Evolutionary conservation across 92 coral and sea anemone species (phyloP).

Genomic region (Plumapathes pennacea): DNA sequence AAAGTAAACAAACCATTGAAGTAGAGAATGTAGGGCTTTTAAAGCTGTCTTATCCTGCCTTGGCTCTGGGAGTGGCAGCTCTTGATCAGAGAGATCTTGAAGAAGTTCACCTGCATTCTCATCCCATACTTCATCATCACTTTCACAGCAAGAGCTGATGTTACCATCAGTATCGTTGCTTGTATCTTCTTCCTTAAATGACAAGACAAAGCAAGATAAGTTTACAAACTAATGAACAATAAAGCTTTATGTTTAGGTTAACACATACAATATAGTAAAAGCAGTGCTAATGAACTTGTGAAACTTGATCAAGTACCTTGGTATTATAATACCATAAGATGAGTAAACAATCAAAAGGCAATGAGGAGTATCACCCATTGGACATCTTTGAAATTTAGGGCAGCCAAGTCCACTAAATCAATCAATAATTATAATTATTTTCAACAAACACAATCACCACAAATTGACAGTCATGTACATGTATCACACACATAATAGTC

Average conservation of each 20-base stretch:
- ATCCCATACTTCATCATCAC: constrained; percentile 8
- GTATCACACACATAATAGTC: too few relatives aligned
- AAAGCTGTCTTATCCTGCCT: background rate
- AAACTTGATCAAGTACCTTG: too few relatives aligned
- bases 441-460: too few relatives aligned
- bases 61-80: constrained; percentile 33
- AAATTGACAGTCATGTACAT: too few relatives aligned
- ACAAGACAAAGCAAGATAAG: background rate
- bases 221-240: background rate
- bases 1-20: constrained; percentile 52
- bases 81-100: constrained; percentile 11
- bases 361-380: too few relatives aligned
- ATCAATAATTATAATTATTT: too few relatives aligned
- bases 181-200: constrained; percentile 4
- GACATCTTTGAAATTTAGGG: too few relatives aligned
- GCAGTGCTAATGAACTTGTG: background rate
- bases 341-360: too few relatives aligned
- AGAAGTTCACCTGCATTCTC: constrained; percentile 19
- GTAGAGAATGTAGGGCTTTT: constrained; percentile 21
- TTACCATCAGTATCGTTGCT: too few relatives aligned
- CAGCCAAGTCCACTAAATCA: too few relatives aligned
- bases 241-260: background rate
- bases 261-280: background rate
- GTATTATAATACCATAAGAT: too few relatives aligned
- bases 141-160: background rate